These are phyloP conservation scores for Nemapogon koenigi DNA, from an alignment of 2,888 invertebrate species.

Conservation along the genomic window DNA sequence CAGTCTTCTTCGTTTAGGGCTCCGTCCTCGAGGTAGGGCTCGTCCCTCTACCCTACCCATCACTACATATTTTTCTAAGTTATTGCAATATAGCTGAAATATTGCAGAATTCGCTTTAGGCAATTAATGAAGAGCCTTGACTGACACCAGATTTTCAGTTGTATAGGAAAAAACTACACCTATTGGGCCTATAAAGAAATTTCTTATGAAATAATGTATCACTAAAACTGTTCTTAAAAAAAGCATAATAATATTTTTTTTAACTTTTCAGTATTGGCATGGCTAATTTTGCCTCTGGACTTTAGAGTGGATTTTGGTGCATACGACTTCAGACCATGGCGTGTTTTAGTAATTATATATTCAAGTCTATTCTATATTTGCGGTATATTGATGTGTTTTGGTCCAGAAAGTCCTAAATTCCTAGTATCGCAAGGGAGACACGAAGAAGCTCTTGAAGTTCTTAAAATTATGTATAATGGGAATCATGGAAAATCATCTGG, in stretches of 20 bases:
- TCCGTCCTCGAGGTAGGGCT: too few species aligned
- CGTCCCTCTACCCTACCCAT: too few species aligned
- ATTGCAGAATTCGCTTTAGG: too few species aligned
- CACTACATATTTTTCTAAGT: too few species aligned
- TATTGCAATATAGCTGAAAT: too few species aligned
- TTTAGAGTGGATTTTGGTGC: slow-evolving; percentile 47
- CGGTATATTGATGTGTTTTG: slow-evolving; percentile 58
- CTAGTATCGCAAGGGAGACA: slow-evolving; percentile 68
- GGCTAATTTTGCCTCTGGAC: slow-evolving; percentile 69
- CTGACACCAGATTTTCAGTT: too few species aligned
- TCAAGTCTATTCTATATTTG: slow-evolving; percentile 64
- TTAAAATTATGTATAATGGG: slow-evolving; percentile 65
- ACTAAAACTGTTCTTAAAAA: neutral
- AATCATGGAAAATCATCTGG: slow-evolving; percentile 39
- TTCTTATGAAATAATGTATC: too few species aligned
- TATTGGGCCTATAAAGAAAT: too few species aligned
- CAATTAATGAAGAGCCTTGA: too few species aligned
- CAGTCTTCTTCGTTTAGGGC: too few species aligned
- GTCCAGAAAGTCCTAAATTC: slow-evolving; percentile 84
- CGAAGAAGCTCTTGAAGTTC: slow-evolving; percentile 67
- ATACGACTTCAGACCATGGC: slow-evolving; percentile 74
- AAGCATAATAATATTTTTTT: neutral
- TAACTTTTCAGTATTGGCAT: slow-evolving; percentile 64
- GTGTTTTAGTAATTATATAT: slow-evolving; percentile 70
- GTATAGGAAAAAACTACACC: too few species aligned